Conservation (phyloP, 1,140 invertebrate genomes). For the Asbolus verrucosus region DNA sequence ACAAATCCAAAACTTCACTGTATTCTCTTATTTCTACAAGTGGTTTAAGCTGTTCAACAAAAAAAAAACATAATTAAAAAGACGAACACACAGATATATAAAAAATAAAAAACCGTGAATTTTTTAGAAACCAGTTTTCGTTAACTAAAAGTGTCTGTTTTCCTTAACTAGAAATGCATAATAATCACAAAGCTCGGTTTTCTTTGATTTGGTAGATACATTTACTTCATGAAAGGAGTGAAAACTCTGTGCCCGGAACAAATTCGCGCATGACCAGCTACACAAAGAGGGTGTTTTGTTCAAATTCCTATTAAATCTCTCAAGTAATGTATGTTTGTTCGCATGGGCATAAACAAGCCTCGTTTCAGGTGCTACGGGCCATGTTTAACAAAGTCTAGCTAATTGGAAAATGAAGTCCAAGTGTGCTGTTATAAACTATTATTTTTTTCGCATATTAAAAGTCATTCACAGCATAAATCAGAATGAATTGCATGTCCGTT, state of each 20-base stretch:
- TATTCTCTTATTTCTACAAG: background rate
- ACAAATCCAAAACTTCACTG: background rate
- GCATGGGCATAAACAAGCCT: conserved; percentile 24
- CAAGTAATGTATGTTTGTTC: conserved; percentile 27
- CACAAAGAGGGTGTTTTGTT: conserved; percentile 36
- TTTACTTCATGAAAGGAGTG: conserved; percentile 16
- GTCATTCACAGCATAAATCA: too few species aligned
- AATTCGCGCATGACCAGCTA: conserved; percentile 34
- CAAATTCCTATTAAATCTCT: conserved; percentile 27
- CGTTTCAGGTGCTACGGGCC: background rate
- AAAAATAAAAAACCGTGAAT: background rate
- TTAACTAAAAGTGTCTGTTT: background rate
- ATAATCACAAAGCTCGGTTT: conserved; percentile 19
- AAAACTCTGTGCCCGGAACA: conserved; percentile 13
- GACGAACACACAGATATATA: too few species aligned
- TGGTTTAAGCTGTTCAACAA: conserved; percentile 7
- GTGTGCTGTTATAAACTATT: too few species aligned
- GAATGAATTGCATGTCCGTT: too few species aligned
- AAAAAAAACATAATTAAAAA: conserved; percentile 14
- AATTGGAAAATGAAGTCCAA: conserved; percentile 4
- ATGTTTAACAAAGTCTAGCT: conserved; percentile 19
- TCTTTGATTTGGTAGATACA: conserved; percentile 28
- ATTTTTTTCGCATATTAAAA: too few species aligned
- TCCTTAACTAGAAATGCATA: background rate
- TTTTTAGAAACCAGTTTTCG: background rate